These are phyloP conservation scores for Hydrochoerus hydrochaeris DNA, from an alignment of 2,113 vertebrate genomes.

Conservation along the genomic window DNA sequence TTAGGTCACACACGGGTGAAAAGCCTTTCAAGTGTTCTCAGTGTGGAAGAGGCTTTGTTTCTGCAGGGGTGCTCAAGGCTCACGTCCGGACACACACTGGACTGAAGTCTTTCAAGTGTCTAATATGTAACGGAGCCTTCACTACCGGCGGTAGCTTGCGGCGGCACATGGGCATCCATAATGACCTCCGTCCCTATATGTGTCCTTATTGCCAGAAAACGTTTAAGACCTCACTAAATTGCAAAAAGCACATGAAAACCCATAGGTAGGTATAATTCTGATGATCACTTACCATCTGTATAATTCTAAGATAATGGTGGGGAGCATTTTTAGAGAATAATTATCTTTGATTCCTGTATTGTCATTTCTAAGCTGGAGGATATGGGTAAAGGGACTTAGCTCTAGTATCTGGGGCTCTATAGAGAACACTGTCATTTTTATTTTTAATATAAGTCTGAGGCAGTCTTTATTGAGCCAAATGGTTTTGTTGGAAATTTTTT, in stretches of 20 bases:
- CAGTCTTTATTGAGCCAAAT: not conserved
- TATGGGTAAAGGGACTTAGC: not conserved
- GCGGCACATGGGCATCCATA: slow-evolving; percentile 98
- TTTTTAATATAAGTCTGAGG: not conserved
- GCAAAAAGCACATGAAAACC: slow-evolving; percentile 99
- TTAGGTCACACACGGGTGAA: slow-evolving; percentile 97
- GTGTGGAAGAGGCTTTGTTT: slow-evolving; percentile 97
- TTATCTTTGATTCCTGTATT: not conserved
- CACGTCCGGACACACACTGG: slow-evolving; percentile 97
- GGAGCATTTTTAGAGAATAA: not conserved
- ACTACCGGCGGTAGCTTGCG: slow-evolving; percentile 97
- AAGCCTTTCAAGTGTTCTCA: slow-evolving; percentile 97
- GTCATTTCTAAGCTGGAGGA: not conserved
- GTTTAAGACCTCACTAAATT: slow-evolving; percentile 98
- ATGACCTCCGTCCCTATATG: slow-evolving; percentile 97
- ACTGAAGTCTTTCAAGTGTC: slow-evolving; percentile 96
- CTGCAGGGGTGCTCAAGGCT: slow-evolving; percentile 97
- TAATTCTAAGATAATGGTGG: not conserved
- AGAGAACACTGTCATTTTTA: not conserved
- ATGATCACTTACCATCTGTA: not conserved
- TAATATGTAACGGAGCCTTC: slow-evolving; percentile 96
- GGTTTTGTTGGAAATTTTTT: not conserved
- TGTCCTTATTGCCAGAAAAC: slow-evolving; percentile 99
- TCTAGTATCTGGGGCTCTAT: not conserved
- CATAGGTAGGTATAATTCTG: slow-evolving; percentile 88